These are phyloP conservation scores for Alouatta palliata DNA, from an alignment of 2,113 vertebrate genomes.

Conservation along the genomic window DNA sequence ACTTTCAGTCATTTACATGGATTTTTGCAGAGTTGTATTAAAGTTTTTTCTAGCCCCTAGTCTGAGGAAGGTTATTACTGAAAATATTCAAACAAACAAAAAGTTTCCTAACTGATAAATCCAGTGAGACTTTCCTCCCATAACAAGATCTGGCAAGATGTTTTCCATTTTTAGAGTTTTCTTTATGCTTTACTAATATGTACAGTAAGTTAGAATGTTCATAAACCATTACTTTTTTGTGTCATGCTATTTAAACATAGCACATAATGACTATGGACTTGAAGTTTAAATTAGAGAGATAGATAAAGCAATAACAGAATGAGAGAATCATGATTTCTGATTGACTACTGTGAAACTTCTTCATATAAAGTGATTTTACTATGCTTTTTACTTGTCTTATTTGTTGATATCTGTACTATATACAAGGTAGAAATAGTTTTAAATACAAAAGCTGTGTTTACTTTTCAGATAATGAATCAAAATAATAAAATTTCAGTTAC, in stretches of 20 bases:
- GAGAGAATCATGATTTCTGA: not conserved
- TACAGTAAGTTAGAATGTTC: not conserved
- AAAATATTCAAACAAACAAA: constrained; percentile 10
- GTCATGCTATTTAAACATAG: not conserved
- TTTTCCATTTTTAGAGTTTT: constrained; percentile 41
- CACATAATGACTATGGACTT: not conserved
- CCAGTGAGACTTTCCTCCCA: not conserved
- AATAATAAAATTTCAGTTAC: constrained; percentile 49
- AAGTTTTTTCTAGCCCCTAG: not conserved
- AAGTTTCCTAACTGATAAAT: not conserved
- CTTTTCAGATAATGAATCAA: constrained; percentile 40
- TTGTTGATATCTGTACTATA: not conserved
- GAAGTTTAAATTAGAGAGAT: constrained; percentile 32
- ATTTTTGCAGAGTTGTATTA: not conserved
- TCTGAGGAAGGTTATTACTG: not conserved
- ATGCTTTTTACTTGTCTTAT: not conserved
- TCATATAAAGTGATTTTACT: not conserved
- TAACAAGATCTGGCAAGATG: not conserved
- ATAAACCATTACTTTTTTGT: not conserved
- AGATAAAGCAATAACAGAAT: not conserved
- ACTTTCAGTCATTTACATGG: not conserved
- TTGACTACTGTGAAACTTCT: not conserved
- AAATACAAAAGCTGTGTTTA: not conserved
- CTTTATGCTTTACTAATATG: not conserved
- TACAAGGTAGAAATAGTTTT: constrained; percentile 12